Evolutionary conservation across 1,140 invertebrate species (phyloP), one percentile per base, ranked within the genome.

Genomic region (Macrocentrus cingulum): DNA sequence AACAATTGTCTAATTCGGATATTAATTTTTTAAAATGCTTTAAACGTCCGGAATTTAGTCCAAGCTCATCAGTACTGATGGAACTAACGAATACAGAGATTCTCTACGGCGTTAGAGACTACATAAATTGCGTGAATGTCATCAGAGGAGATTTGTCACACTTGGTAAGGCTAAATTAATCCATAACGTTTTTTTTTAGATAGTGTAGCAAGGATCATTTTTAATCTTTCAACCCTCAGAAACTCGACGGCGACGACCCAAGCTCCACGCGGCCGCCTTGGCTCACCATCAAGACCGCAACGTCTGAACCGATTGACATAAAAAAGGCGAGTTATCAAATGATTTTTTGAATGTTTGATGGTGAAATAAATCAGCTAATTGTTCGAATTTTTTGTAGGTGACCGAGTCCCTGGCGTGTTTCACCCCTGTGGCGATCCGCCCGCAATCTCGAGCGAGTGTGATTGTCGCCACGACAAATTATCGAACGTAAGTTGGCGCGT

Each of bases 121-220:
- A 72, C 61, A 77, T 75, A 62, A 88, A 89, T 71, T 74, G 72
- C 25, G 66, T 89, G 36, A 88, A 89, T 68, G 56, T 89, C 6
- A 84, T 86, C 45, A 76, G 84, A 59, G 82, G 80, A 2, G 78
- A 80, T 34, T 62, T 84, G 9, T 70, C 80, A 2, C 76, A 82
- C 62, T 79, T 87, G 72, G 86, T 88, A 75, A 79, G 77, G 74
- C 62, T 48, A 46, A 54, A 53, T 39, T 54, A 51, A 51, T 51
- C 51, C 22, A 36, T 55, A n/a, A n/a, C 11, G 48, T 29, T 51
- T 36, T 45, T 61, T 64, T 20, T 46, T 18, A 56, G 7, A 34
- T 61, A 50, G 3, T 37, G 22, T 56, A 39, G 32, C 20, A 32
- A n/a, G n/a, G n/a, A n/a, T n/a, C 29, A 6, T 34, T 34, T 11